Base-by-base conservation (phyloP, 2,113 vertebrate genomes). In the Ciconia boyciana region DNA sequence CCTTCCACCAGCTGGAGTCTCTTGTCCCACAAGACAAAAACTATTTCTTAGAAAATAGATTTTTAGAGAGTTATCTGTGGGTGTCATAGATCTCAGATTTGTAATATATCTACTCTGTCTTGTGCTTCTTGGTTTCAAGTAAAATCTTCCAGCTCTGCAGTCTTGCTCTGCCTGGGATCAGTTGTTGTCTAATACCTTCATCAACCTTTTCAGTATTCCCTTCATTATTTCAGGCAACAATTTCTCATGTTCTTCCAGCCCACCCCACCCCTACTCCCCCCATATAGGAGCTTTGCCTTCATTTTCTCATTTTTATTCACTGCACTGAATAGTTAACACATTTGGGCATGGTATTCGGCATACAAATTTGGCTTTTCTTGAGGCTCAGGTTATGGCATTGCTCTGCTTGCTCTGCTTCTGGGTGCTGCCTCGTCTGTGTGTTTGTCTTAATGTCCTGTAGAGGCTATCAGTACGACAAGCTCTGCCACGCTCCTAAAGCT, bases 261-360 rank as follows among this genome's bases (percentile, higher is more conserved):
- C 34, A 29, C 14, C 2, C 16, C 6, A 34, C 13, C 4, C 2
- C 2, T 17, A 60, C 10, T 46, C 7, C 14, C 25, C 10, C 9
- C 24, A 25, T 68, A 64, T 66, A 55, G 10, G 65, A 43, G 1
- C 10, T 68, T 84, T 88, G 17, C 31, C 34, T 74, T 69, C 9
- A 21, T 90, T 90, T 81, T 72, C 57, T 79, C 24, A 21, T 83
- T 58, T 85, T 82, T 62, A 24, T 84, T 82, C 69, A 32, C 25
- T 60, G 13, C 20, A 60, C 18, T 69, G 22, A 74, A 66, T 41
- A 34, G 18, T 70, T 87, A 84, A 75, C 3, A 31, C 10, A 7
- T 77, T 72, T 72, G 9, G 8, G 8, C 13, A 28, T 68, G 13
- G 3, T 17, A 70, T 61, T 68, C 18, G n/a, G 43, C 32, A 54